Percentiles rank a stretch among this genome's conserved stretches.
These are phyloP conservation scores for Philereme transversata DNA, from an alignment of 2,888 invertebrate genomes.

Conservation along the genomic window DNA sequence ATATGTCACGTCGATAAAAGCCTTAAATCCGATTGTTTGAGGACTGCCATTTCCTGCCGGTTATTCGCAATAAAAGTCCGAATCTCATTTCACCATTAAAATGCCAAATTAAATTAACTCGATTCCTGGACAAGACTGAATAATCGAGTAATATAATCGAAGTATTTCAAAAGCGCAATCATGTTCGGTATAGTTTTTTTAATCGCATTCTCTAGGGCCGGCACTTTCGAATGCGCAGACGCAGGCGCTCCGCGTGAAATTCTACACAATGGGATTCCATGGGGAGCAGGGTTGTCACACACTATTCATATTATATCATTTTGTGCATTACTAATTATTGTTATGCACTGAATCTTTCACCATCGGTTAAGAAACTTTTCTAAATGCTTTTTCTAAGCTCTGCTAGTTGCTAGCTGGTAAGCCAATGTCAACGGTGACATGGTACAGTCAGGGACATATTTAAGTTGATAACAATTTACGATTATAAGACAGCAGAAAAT, in stretches of 20 bases:
- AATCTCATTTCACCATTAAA: constrained; percentile 18
- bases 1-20: not conserved
- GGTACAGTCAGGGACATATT: too few species aligned
- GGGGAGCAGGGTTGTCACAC: constrained; percentile 43
- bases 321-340: too few species aligned
- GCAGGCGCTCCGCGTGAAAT: constrained; percentile 64
- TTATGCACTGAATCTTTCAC: too few species aligned
- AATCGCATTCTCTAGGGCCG: constrained; percentile 57
- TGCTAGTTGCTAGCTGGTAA: too few species aligned
- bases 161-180: constrained; percentile 52
- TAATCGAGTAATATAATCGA: constrained; percentile 7
- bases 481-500: too few species aligned
- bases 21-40: constrained; percentile 14
- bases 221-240: constrained; percentile 55
- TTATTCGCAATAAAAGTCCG: constrained; percentile 17
- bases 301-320: not conserved
- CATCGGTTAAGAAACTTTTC: too few species aligned
- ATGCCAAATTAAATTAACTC: constrained; percentile 15
- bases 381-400: too few species aligned
- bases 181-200: constrained; percentile 52
- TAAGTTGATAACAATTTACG: too few species aligned
- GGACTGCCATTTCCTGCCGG: constrained; percentile 22
- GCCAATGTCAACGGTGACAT: too few species aligned
- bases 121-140: constrained; percentile 20
- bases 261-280: constrained; percentile 68